These are phyloP conservation scores for Dione juno DNA, from an alignment of 2,888 invertebrate species.

Conservation along the genomic window DNA sequence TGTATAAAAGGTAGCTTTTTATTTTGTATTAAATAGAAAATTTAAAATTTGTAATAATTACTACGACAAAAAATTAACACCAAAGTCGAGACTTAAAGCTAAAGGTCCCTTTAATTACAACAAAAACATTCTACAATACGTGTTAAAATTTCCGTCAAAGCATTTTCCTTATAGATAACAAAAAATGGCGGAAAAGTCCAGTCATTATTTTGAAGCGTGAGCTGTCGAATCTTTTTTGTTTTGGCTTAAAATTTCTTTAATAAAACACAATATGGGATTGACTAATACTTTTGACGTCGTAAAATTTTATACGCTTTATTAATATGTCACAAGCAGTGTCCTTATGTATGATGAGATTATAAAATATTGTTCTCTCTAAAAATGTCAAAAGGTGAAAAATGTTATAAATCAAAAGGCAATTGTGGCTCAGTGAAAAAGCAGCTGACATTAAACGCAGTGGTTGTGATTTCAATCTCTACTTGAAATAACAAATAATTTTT, in stretches of 20 bases:
- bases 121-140: neutral
- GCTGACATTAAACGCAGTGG: no score
- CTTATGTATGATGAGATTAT: neutral
- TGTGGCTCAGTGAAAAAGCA: no score
- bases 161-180: neutral
- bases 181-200: slow-evolving; percentile 1
- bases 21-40: no score
- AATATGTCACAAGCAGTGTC: neutral
- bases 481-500: no score
- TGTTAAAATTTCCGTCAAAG: neutral
- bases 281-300: slow-evolving; percentile 11
- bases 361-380: neutral
- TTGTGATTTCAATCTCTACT: no score
- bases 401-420: neutral
- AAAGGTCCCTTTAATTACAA: slow-evolving; percentile 4
- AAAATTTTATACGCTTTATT: slow-evolving; percentile 7
- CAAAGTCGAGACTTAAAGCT: neutral
- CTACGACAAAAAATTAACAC: neutral
- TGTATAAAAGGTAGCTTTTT: no score
- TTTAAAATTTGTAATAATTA: neutral
- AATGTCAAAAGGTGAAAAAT: neutral
- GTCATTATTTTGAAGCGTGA: slow-evolving; percentile 5
- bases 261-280: slow-evolving; percentile 5
- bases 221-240: slow-evolving; percentile 7
- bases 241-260: neutral